Evolutionary conservation across 2,113 vertebrate species (phyloP).

Genomic region (Apteryx mantelli): DNA sequence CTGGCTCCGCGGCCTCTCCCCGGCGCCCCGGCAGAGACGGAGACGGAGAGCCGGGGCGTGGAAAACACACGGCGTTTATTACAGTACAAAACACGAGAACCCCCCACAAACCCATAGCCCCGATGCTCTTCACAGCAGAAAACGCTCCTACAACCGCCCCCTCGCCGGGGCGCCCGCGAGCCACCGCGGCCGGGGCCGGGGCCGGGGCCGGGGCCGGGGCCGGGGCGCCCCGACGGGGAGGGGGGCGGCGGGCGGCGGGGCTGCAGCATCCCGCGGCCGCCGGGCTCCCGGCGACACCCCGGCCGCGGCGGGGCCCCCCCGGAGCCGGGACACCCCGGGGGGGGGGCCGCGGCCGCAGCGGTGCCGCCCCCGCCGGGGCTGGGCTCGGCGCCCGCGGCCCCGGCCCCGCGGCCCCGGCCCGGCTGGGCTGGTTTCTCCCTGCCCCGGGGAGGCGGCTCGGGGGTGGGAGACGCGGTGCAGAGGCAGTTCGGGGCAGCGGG

Average conservation of each 20-base stretch:
- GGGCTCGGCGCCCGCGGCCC: no score
- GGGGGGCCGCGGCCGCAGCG: no score
- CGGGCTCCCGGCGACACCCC: no score
- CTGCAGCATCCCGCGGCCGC: no score
- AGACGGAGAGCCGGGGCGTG: background rate
- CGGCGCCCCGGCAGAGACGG: background rate
- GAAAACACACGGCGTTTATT: slow-evolving; percentile 57
- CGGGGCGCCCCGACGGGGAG: no score
- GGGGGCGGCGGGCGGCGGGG: no score
- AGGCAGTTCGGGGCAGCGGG: background rate
- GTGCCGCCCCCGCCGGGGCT: no score
- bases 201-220: background rate
- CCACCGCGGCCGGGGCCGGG: background rate
- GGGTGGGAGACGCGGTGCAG: background rate
- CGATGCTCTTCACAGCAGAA: slow-evolving; percentile 12
- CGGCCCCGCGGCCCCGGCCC: background rate
- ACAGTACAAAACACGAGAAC: slow-evolving; percentile 33
- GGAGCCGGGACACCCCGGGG: no score
- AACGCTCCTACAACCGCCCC: background rate
- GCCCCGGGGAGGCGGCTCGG: background rate
- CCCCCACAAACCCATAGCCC: background rate
- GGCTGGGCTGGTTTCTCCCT: background rate
- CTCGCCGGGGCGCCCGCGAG: background rate
- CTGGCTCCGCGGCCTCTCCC: no score
- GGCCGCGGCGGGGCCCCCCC: no score